Evolutionary conservation across 2,797 vertebrate genomes (phyloP), one percentile per base, ranked within the genome.

Genomic region (Enteromius afrohamiltoni): DNA sequence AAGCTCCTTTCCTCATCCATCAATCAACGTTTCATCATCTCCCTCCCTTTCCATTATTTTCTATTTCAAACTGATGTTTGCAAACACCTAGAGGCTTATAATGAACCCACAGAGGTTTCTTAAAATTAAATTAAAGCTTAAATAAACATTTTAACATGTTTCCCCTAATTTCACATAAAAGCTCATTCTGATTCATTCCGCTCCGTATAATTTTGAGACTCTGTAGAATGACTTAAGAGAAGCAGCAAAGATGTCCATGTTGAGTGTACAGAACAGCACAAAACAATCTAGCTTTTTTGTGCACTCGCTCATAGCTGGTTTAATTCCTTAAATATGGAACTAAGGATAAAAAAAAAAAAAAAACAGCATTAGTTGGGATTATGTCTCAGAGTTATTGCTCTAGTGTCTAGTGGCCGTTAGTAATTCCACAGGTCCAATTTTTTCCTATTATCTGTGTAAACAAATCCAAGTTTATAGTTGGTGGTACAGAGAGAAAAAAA

Each of bases 1-100:
- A 76, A 31, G 19, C 47, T 40, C 19, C 60, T 60, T 69, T 79
- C 58, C 16, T 51, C 21, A 29, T 49, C 53, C 68, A 65, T 71
- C 70, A 65, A 62, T 75, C 45, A 55, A 23, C 31, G 49, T 45
- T 40, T 64, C 17, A n/a, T 26, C 6, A 55, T 31, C 5, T 64
- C 21, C 17, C 3, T n/a, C 26, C 26, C 40, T 51, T 1, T 64
- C 64, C 13, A 3, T 19, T 10, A 17, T 71, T 19, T 34, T 16
- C 2, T 7, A 34, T 45, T 0, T 4, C 23, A 21, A 51, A 6
- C 45, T 73, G 26, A 17, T 19, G 23, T n/a, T 8, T 3, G 1
- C 3, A 75, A 55, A 75, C 13, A 31, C 31, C 19, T 34, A 34
- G 10, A 31, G 49, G 11, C 51, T 74, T 19, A 74, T 53, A 13